Base-by-base conservation (phyloP, 92 coral and sea anemone genomes). In the Montipora capitata region DNA sequence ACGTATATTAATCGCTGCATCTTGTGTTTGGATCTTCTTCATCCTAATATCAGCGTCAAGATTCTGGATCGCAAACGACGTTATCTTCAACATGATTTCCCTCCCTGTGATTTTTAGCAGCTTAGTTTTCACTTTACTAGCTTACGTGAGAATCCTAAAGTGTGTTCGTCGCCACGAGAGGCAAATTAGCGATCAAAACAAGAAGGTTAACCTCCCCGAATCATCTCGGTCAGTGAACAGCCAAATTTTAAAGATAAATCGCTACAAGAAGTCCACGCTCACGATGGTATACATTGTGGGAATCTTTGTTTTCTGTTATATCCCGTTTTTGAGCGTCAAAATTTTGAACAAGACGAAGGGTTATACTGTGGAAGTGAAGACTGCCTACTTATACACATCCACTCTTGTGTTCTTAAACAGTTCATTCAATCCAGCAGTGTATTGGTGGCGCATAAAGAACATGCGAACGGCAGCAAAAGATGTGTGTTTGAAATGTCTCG, bases 221-320 rank as follows among this genome's bases (percentile, higher is more conserved):
- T 18, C 11, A 3, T 52, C 48, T 41, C 67, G 52, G 52, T 5
- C 40, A 15, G 80, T 17, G 10, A 85, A n/a, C 4, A 10, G 72
- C 43, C 68, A 52, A 8, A 9, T 66, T 43, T 0, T 35, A 44
- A 79, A 20, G 2, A 59, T 93, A 0, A 56, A 78, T 5, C 89
- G 89, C 9, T 80, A 93, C 82, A 88, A 89, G 40, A 95, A 90
- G 41, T 95, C 98, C 0, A 90, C 98, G n/a, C 41, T 88, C 5
- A 94, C 96, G 9, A 95, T 95, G 98, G 62, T 84, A 10, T 84
- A 71, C 10, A 88, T 95, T 6, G 78, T 95, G 1, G 98, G 96
- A 3, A 65, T 88, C 42, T 95, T 93, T 49, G 68, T 95, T 27
- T 10, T 76, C 4, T 93, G 94, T 16, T 93, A 93, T 61, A 74